Conservation (phyloP, 1,140 invertebrate genomes). For the Charaxes varanes region DNA sequence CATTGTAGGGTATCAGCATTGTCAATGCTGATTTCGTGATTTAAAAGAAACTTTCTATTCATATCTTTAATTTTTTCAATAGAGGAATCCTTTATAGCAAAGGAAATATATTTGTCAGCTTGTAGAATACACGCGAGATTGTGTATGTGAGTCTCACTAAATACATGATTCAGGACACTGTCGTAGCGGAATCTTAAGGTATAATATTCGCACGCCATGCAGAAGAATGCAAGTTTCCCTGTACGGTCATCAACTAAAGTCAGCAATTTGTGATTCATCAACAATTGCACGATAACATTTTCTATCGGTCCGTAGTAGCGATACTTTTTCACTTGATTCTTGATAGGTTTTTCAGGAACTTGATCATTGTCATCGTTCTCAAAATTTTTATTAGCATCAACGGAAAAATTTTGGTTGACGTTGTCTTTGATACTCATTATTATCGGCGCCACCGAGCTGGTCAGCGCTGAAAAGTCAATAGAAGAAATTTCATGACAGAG, state of each 20-base stretch:
- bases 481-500: conserved; percentile 39
- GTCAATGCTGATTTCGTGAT: conserved; percentile 35
- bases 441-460: conserved; percentile 59
- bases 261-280: conserved; percentile 54
- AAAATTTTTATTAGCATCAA: conserved; percentile 55
- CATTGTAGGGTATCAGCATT: conserved; percentile 33
- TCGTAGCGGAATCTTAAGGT: conserved; percentile 62
- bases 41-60: conserved; percentile 50
- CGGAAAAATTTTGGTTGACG: conserved; percentile 58
- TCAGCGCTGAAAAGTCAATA: conserved; percentile 50
- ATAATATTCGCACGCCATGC: conserved; percentile 63
- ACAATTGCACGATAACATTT: conserved; percentile 43
- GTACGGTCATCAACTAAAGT: conserved; percentile 60
- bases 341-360: conserved; percentile 43
- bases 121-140: conserved; percentile 56
- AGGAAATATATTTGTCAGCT: conserved; percentile 51
- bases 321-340: conserved; percentile 58
- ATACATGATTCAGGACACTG: conserved; percentile 60
- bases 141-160: conserved; percentile 56
- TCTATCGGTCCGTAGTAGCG: conserved; percentile 64
- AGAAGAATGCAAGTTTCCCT: conserved; percentile 63
- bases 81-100: conserved; percentile 30
- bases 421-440: conserved; percentile 69
- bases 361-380: conserved; percentile 60
- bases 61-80: conserved; percentile 52